Evolutionary conservation across 2,888 invertebrate genomes (phyloP).

Genomic region (Melanargia galathea): DNA sequence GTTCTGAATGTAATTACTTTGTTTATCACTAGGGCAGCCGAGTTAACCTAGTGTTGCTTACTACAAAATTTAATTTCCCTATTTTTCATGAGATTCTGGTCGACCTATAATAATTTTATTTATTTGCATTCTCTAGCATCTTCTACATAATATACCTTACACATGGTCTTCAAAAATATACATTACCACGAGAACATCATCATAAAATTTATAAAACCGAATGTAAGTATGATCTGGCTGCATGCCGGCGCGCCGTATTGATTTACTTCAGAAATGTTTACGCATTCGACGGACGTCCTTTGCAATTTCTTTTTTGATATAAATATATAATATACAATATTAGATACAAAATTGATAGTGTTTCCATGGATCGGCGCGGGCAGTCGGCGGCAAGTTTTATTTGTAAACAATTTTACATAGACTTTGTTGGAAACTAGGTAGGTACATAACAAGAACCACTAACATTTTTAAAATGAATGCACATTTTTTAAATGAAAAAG

Average conservation of each 20-base stretch:
- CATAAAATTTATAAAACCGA: conserved; percentile 71
- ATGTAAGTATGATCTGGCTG: conserved; percentile 59
- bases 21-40: too few relatives aligned
- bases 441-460: neutral
- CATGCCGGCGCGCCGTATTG: conserved; percentile 64
- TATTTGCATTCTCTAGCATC: conserved; percentile 38
- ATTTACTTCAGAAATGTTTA: conserved; percentile 74
- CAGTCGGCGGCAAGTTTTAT: conserved; percentile 29
- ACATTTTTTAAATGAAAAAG: too few relatives aligned
- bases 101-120: conserved; percentile 29
- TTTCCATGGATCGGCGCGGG: conserved; percentile 9
- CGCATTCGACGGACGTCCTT: conserved; percentile 66
- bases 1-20: too few relatives aligned
- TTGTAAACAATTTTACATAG: conserved; percentile 21
- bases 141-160: conserved; percentile 25
- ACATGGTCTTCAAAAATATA: conserved; percentile 57
- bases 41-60: too few relatives aligned
- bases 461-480: neutral
- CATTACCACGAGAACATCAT: conserved; percentile 64
- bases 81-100: too few relatives aligned
- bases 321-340: neutral
- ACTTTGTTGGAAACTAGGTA: neutral
- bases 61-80: too few relatives aligned
- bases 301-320: conserved; percentile 32
- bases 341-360: conserved; percentile 27